These are phyloP conservation scores for Eonycteris spelaea DNA, from an alignment of 2,113 vertebrate genomes.

Conservation along the genomic window DNA sequence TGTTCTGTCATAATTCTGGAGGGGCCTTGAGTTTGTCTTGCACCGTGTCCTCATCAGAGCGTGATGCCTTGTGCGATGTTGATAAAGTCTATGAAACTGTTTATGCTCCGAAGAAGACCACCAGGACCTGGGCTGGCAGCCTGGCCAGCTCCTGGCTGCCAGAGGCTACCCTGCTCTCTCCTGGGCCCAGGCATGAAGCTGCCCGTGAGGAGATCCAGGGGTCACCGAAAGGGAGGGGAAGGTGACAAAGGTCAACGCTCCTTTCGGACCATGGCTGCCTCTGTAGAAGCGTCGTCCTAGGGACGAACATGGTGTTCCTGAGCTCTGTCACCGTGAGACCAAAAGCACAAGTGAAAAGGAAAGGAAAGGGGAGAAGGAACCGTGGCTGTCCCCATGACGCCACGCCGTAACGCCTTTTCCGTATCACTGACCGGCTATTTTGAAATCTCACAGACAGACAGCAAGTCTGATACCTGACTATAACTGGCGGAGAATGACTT, in stretches of 20 bases:
- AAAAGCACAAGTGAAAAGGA: not conserved
- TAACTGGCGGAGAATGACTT: not conserved
- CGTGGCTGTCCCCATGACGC: not conserved
- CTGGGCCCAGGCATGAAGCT: rapidly evolving
- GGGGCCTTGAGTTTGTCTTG: not conserved
- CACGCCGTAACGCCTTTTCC: not conserved
- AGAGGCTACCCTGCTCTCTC: not conserved
- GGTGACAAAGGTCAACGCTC: not conserved
- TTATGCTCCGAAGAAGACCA: not conserved
- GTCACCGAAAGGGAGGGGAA: not conserved
- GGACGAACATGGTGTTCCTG: too few relatives aligned
- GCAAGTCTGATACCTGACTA: not conserved
- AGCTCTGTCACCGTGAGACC: not conserved
- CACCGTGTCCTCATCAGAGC: not conserved
- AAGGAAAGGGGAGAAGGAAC: not conserved
- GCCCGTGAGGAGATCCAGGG: too few relatives aligned
- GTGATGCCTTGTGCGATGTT: not conserved
- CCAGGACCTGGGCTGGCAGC: not conserved
- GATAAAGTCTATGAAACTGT: not conserved
- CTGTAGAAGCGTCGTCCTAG: not conserved
- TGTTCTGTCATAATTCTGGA: not conserved
- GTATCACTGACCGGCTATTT: not conserved
- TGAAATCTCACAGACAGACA: not conserved
- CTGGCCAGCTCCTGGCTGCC: not conserved
- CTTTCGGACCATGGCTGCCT: too few relatives aligned